A percentile compares a stretch with the other conserved stretches of the same genome.
phyloP scores from a whole-genome alignment of 2,797 vertebrate genomes.

The Sebastiscus tertius region DNA sequence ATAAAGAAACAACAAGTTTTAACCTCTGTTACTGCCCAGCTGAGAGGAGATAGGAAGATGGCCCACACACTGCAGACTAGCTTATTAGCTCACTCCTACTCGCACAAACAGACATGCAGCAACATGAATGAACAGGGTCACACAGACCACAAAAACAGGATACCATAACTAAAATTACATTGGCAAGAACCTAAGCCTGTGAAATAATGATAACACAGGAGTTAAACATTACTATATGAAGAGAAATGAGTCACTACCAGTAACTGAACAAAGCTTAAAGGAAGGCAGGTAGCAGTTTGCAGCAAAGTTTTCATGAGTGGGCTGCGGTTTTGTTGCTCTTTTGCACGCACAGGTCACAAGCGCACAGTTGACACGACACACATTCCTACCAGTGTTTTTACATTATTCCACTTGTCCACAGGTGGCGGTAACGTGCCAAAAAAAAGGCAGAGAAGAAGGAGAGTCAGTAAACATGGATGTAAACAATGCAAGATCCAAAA shows the following conservation, averaged over 20 bases:
- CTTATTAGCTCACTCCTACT: slow-evolving; percentile 1
- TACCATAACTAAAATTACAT: neutral
- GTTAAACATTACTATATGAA: neutral
- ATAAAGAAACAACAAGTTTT: neutral
- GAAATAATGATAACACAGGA: neutral
- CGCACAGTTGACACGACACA: neutral
- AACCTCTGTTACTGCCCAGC: neutral
- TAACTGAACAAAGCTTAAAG: neutral
- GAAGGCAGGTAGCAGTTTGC: neutral
- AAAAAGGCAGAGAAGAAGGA: neutral
- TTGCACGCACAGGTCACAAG: neutral
- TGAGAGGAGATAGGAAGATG: neutral
- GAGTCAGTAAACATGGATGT: neutral
- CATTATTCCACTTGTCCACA: neutral
- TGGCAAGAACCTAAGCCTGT: neutral
- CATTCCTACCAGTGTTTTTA: neutral
- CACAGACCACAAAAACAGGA: neutral
- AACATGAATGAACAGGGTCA: slow-evolving; percentile 1
- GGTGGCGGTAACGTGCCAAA: neutral
- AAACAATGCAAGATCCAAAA: neutral
- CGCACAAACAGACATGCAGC: neutral
- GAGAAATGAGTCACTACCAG: neutral
- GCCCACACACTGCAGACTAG: neutral
- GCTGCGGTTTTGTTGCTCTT: neutral
- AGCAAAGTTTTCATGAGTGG: neutral